Evolutionary conservation across 2,888 invertebrate genomes (phyloP).

Genomic region (Malthinus flaveolus): DNA sequence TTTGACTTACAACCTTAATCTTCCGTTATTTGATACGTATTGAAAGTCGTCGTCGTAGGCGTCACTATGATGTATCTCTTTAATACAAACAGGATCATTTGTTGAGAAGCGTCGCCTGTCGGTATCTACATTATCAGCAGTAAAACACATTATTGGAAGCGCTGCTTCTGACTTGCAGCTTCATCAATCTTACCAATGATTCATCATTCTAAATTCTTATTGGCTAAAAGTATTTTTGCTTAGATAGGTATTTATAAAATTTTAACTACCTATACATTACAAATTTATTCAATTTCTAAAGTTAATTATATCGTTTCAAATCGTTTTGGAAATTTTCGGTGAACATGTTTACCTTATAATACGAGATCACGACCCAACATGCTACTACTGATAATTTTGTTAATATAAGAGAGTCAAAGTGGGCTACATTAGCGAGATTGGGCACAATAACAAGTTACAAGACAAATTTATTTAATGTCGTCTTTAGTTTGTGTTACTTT

Average conservation of each 20-base stretch:
- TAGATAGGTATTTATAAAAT: constrained; percentile 5
- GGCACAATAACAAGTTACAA: too few species aligned
- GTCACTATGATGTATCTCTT: constrained; percentile 48
- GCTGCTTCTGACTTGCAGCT: constrained; percentile 45
- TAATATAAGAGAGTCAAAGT: too few species aligned
- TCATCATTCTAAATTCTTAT: constrained; percentile 26
- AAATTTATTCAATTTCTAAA: too few species aligned
- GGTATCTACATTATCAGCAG: constrained; percentile 48
- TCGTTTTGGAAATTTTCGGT: too few species aligned
- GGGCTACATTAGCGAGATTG: too few species aligned
- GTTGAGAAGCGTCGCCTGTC: constrained; percentile 46
- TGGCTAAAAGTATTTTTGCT: constrained; percentile 1
- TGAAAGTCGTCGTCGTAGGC: constrained; percentile 33
- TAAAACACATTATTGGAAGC: constrained; percentile 45
- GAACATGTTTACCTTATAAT: too few species aligned
- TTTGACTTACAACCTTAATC: constrained; percentile 8
- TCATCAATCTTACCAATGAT: constrained; percentile 47
- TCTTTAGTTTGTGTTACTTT: too few species aligned
- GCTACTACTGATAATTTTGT: too few species aligned
- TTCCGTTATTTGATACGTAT: constrained; percentile 18
- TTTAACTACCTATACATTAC: background rate
- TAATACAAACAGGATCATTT: constrained; percentile 51
- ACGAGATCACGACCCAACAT: too few species aligned
- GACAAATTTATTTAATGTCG: too few species aligned
- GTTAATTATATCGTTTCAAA: too few species aligned